These are phyloP conservation scores for Hirudinaria manillensis DNA, from an alignment of 2,888 invertebrate species.

Conservation along the genomic window DNA sequence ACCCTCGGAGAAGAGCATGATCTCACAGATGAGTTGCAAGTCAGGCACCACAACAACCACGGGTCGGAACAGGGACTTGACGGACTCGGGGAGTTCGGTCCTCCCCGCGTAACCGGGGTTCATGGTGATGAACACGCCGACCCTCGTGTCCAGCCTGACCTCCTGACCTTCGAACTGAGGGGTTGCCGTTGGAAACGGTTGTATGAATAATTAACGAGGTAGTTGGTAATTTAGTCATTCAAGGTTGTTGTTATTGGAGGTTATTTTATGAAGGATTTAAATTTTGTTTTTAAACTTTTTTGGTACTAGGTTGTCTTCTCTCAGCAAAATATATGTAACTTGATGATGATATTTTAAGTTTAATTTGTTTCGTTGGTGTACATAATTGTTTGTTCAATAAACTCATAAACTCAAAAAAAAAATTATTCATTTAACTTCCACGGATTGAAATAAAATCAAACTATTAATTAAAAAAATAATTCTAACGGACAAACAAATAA, in stretches of 20 bases:
- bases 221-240: no score
- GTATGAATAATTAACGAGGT: neutral
- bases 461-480: no score
- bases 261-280: neutral
- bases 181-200: neutral
- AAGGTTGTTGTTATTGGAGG: neutral
- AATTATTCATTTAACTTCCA: no score
- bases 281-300: neutral
- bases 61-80: constrained; percentile 82
- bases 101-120: constrained; percentile 88
- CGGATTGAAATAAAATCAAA: no score
- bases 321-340: no score
- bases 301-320: no score
- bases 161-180: constrained; percentile 75
- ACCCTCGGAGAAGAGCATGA: constrained; percentile 85
- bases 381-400: no score
- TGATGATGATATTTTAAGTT: no score
- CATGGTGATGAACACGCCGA: constrained; percentile 90
- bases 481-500: neutral
- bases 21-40: constrained; percentile 81
- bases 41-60: constrained; percentile 88
- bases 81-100: constrained; percentile 78
- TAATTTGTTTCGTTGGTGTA: no score
- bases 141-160: constrained; percentile 73
- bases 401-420: no score